Evolutionary conservation across 2,113 vertebrate genomes (phyloP).

Genomic region (Rostratula benghalensis): DNA sequence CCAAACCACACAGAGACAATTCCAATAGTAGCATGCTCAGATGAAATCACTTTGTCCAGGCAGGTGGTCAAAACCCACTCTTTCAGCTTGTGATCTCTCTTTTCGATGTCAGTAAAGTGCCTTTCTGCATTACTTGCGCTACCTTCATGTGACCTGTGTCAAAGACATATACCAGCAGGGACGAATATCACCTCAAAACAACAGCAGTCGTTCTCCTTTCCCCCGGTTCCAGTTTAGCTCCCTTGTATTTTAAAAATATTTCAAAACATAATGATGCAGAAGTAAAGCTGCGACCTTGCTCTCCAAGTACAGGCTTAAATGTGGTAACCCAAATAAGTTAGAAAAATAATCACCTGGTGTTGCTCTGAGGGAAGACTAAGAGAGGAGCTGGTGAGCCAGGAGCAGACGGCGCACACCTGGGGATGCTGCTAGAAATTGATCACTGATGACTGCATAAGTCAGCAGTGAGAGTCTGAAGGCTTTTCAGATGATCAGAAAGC

Average conservation of each 20-base stretch:
- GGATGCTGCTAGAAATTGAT: background rate
- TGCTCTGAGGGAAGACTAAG: background rate
- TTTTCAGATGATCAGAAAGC: background rate
- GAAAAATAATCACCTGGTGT: background rate
- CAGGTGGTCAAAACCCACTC: constrained; percentile 6
- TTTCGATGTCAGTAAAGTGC: background rate
- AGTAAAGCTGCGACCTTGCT: background rate
- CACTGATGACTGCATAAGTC: background rate
- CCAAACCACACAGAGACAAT: background rate
- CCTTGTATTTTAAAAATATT: background rate
- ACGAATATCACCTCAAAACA: background rate
- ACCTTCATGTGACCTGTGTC: background rate
- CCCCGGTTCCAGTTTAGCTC: background rate
- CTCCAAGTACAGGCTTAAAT: background rate
- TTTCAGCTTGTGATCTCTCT: background rate
- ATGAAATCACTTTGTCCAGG: background rate
- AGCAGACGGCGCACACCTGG: fast-evolving
- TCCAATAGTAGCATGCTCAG: background rate
- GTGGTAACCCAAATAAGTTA: background rate
- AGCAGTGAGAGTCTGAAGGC: background rate
- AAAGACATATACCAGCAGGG: background rate
- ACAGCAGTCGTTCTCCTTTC: background rate
- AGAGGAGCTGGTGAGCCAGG: background rate
- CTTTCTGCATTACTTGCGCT: background rate
- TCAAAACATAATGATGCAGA: background rate